Percentiles rank a stretch among this genome's conserved stretches.
These are phyloP conservation scores for Distichodus sexfasciatus DNA, from an alignment of 2,797 vertebrate species.

Conservation along the genomic window DNA sequence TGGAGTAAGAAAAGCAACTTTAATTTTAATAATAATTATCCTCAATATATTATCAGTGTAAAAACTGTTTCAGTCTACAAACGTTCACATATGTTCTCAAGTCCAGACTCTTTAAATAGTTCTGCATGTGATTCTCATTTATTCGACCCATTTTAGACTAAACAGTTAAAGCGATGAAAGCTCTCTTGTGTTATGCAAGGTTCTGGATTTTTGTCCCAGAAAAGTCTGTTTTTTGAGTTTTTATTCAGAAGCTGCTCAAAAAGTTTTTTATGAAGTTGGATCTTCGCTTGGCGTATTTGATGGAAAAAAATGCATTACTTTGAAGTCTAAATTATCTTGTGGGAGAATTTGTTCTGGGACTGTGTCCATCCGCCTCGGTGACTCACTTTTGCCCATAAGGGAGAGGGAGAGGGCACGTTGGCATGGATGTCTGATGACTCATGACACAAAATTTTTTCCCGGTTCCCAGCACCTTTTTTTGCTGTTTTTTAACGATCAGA, in stretches of 20 bases:
- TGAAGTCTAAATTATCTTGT: slow-evolving; percentile 49
- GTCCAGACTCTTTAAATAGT: slow-evolving; percentile 24
- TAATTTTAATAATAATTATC: no score
- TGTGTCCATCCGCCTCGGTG: slow-evolving; percentile 50
- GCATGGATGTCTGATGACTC: slow-evolving; percentile 35
- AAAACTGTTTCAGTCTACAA: neutral
- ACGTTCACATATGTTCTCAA: slow-evolving; percentile 45
- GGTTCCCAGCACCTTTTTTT: slow-evolving; percentile 11
- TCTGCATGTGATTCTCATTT: slow-evolving; percentile 21
- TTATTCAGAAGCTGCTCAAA: slow-evolving; percentile 13
- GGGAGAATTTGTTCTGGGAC: slow-evolving; percentile 51
- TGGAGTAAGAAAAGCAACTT: no score
- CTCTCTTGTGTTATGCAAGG: neutral
- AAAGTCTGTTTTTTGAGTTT: neutral
- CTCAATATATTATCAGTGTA: neutral
- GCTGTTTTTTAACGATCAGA: neutral
- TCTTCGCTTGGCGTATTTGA: slow-evolving; percentile 21
- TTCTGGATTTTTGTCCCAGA: neutral
- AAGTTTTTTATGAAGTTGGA: slow-evolving; percentile 18
- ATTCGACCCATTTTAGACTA: slow-evolving; percentile 46
- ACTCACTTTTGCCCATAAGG: slow-evolving; percentile 63
- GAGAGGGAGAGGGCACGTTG: slow-evolving; percentile 34
- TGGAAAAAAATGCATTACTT: slow-evolving; percentile 39
- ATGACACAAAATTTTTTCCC: slow-evolving; percentile 19
- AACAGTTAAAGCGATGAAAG: slow-evolving; percentile 46